phyloP scores from a whole-genome alignment of 2,888 invertebrate genomes.

The Scaptomyza polygonia region DNA sequence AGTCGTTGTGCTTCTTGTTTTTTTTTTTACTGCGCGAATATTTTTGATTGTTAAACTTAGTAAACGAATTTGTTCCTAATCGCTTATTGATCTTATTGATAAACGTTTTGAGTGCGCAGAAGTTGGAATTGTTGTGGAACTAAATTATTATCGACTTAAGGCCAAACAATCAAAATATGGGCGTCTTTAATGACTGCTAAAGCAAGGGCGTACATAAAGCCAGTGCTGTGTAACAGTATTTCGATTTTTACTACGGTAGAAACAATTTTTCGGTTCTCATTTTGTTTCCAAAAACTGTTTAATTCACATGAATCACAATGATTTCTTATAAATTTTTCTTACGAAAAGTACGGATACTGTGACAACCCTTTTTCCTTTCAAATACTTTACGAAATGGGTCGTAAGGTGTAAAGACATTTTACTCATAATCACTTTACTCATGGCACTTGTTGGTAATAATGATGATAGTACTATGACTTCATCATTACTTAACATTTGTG shows the following conservation, averaged over 20 bases:
- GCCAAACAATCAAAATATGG: background rate
- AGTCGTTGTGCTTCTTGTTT: background rate
- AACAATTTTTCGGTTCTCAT: background rate
- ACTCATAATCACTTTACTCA: no score
- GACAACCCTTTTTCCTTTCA: background rate
- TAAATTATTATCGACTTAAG: background rate
- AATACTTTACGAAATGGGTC: constrained; percentile 7
- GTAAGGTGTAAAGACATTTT: background rate
- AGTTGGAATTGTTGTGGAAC: background rate
- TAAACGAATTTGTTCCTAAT: background rate
- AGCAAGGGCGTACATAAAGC: background rate
- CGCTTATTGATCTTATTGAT: constrained; percentile 8
- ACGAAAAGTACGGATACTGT: no score
- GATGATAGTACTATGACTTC: background rate
- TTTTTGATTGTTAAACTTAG: constrained; percentile 16
- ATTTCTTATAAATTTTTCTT: constrained; percentile 2
- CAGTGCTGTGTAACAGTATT: background rate
- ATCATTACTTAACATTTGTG: constrained; percentile 43
- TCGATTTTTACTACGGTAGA: background rate
- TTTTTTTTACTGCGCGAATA: background rate
- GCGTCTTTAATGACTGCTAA: background rate
- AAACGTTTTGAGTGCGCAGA: background rate
- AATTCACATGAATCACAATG: constrained; percentile 21
- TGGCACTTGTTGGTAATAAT: background rate
- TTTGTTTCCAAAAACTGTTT: background rate